Base-by-base conservation (phyloP, 2,888 invertebrate genomes). In the Seira ritae region DNA sequence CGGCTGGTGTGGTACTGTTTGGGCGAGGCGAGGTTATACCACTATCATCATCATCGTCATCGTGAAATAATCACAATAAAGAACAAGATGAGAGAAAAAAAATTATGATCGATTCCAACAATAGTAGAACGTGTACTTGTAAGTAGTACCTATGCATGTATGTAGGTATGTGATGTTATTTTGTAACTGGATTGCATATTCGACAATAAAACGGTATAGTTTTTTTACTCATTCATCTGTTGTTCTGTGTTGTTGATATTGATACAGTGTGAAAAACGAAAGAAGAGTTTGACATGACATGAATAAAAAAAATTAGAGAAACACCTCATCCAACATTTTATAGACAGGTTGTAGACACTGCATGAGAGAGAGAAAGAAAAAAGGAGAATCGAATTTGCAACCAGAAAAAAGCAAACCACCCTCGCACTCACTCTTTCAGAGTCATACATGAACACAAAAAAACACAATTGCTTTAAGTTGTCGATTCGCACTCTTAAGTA, bases 311-410 rank as follows among this genome's bases (percentile, higher is more conserved):
- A n/a, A 55, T 55, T 12, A 55, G 55, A 17, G 55, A 55, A 55
- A 55, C 55, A 55, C 55, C 17, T 55, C 55, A 55, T 55, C 55
- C 15, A 55, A 55, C 55, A 55, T 55, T 55, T n/a, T 55, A 55
- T 55, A 55, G 55, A 55, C 55, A 55, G 17, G 55, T 55, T 55
- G 55, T 55, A 55, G 55, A 55, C 55, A 55, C n/a, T 55, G 55
- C 55, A 55, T 4, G 31, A 31, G 31, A 31, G 55, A 55, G 17
- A 55, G 55, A 55, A 55, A n/a, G 12, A 31, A 55, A 55, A 55
- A 12, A 55, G 12, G 1, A 3, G 55, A 55, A 55, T 55, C 55
- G 55, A 55, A 55, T 55, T 55, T 55, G 55, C 55, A 12, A 55
- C n/a, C 55, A 55, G 55, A 55, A 55, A 55, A 55, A 55, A 55